Evolutionary conservation across 2,797 vertebrate genomes (phyloP), one percentile per base, ranked within the genome.

Genomic region (Melanotaenia maccullochi): DNA sequence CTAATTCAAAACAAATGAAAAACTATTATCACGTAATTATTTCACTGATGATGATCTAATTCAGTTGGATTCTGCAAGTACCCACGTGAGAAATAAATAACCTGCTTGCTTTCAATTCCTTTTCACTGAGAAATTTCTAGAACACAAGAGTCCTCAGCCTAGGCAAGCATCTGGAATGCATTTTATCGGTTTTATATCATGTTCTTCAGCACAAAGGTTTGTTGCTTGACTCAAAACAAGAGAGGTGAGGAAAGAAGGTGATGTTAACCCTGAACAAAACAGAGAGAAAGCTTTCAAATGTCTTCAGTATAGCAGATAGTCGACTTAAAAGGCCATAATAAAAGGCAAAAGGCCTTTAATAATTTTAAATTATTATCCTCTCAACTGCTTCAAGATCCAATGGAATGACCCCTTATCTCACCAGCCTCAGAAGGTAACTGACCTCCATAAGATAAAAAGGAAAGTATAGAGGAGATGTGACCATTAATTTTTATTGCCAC

Each of bases 251-350:
- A 9, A 58, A 2, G 58, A 62, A 55, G 20, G 47, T 4, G 12
- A 40, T n/a, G 57, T 71, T 66, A 14, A 33, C 56, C 62, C 51
- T 18, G 60, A 42, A 36, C n/a, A 11, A 84, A 80, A 70, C 47
- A 56, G 35, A 51, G 25, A 11, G 22, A 59, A 68, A 65, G 51
- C 58, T 60, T 75, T 83, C 8, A 47, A 14, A 35, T 67, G 25
- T 67, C 49, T 61, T 59, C 56, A 52, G 36, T 58, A 68, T 14
- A 83, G 62, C 86, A 86, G 61, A 84, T 76, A 73, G 64, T 68
- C 36, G 68, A 85, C 74, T 86, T 71, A 77, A 75, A 59, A 67
- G 61, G 65, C 76, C 71, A 65, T 66, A 59, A 30, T 30, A 30
- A 30, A 30, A 30, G 28, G 28, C 28, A 84, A 81, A 81, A 78